These are phyloP conservation scores for Seriola rivoliana DNA, from an alignment of 2,113 vertebrate genomes.

Conservation along the genomic window DNA sequence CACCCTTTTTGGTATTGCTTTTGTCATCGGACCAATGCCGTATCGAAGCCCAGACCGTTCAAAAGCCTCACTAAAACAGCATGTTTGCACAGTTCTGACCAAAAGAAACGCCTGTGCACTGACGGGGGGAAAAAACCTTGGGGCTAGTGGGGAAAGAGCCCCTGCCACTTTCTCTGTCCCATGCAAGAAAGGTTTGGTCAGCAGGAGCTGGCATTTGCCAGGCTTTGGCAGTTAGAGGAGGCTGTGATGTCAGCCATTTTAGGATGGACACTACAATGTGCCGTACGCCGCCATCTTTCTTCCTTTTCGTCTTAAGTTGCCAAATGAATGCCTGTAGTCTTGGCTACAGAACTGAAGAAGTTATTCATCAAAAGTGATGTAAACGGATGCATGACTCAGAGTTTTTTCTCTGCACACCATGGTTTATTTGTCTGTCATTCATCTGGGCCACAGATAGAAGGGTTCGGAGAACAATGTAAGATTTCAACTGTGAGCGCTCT, in stretches of 20 bases:
- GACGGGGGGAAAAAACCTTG: conserved; percentile 35
- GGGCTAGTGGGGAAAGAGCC: conserved; percentile 63
- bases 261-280: conserved; percentile 82
- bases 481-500: conserved; percentile 49
- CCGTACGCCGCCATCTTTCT: conserved; percentile 81
- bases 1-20: conserved; percentile 67
- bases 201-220: conserved; percentile 80
- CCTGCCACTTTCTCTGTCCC: conserved; percentile 78
- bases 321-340: conserved; percentile 78
- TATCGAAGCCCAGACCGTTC: conserved; percentile 66
- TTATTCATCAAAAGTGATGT: conserved; percentile 75
- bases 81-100: conserved; percentile 80
- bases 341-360: conserved; percentile 75
- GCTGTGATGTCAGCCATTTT: conserved; percentile 85
- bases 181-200: conserved; percentile 77
- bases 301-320: conserved; percentile 77
- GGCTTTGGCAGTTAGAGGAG: conserved; percentile 75
- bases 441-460: conserved; percentile 66
- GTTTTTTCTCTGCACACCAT: conserved; percentile 45
- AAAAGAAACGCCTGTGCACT: conserved; percentile 72
- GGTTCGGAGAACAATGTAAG: conserved; percentile 63
- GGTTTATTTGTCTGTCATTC: conserved; percentile 77
- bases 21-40: conserved; percentile 72
- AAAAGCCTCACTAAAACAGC: conserved; percentile 76
- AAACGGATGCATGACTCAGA: conserved; percentile 76